Conservation (phyloP, 2,888 invertebrate species). For the Exocentrus adspersus region DNA sequence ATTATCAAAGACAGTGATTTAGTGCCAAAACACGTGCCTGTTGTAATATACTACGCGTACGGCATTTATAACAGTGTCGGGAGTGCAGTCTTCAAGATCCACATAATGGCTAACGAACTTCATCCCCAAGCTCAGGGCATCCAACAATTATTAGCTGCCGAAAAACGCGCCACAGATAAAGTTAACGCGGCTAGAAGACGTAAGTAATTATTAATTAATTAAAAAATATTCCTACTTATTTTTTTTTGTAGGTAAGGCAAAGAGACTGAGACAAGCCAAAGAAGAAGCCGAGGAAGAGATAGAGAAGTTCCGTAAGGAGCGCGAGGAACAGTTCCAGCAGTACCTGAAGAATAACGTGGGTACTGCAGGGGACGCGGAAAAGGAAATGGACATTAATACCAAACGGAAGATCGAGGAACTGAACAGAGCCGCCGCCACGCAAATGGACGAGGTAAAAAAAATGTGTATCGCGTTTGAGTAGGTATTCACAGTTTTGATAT, state of each 20-base stretch:
- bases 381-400: constrained; percentile 5
- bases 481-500: not conserved
- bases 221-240: not conserved
- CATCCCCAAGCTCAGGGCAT: constrained; percentile 12
- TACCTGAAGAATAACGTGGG: constrained; percentile 2
- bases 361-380: not conserved
- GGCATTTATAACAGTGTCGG: too few species aligned
- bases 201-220: constrained; percentile 5
- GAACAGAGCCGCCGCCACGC: not conserved
- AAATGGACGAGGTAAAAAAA: constrained; percentile 4
- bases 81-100: too few species aligned
- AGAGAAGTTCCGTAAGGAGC: constrained; percentile 16
- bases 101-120: constrained; percentile 2
- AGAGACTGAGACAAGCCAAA: constrained; percentile 13
- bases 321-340: constrained; percentile 4
- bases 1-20: not conserved
- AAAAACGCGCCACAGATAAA: constrained; percentile 21
- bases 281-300: constrained; percentile 19
- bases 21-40: not conserved
- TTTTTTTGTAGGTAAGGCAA: constrained; percentile 17
- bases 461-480: too few species aligned
- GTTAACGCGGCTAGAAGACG: constrained; percentile 13
- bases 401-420: constrained; percentile 11
- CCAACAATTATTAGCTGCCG: constrained; percentile 18
- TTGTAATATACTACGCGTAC: too few species aligned